These are phyloP conservation scores for Phalacrocorax carbo DNA, from an alignment of 2,113 vertebrate genomes.

Conservation along the genomic window DNA sequence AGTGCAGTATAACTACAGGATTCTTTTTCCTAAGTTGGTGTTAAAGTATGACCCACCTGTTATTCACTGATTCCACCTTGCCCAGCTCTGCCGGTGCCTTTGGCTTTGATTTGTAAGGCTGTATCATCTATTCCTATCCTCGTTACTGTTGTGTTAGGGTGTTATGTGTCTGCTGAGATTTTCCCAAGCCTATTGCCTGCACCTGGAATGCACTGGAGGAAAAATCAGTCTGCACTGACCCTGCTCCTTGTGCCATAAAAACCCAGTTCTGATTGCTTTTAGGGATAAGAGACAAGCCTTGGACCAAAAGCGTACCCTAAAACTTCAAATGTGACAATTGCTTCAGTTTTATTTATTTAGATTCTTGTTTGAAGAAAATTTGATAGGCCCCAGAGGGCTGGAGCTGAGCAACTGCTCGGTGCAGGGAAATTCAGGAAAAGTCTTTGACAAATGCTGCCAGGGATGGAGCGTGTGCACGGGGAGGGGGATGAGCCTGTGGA, in stretches of 20 bases:
- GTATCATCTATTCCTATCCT: not conserved
- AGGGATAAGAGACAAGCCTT: not conserved
- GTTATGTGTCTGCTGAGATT: not conserved
- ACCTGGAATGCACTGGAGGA: not conserved
- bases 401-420: accelerated
- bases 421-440: not conserved
- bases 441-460: not conserved
- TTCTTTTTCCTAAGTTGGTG: not conserved
- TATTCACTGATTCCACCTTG: not conserved
- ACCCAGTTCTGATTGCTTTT: not conserved
- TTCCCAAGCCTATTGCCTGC: not conserved
- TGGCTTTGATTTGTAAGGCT: not conserved
- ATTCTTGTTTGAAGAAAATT: not conserved
- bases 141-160: not conserved
- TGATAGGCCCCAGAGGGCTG: not conserved
- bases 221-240: not conserved
- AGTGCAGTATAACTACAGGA: not conserved
- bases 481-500: not conserved
- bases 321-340: not conserved
- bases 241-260: not conserved
- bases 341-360: not conserved
- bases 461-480: accelerated
- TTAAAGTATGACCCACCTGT: not conserved
- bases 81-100: not conserved
- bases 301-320: not conserved